phyloP scores from a whole-genome alignment of 2,888 invertebrate species.

The Drosophila vallismaia region DNA sequence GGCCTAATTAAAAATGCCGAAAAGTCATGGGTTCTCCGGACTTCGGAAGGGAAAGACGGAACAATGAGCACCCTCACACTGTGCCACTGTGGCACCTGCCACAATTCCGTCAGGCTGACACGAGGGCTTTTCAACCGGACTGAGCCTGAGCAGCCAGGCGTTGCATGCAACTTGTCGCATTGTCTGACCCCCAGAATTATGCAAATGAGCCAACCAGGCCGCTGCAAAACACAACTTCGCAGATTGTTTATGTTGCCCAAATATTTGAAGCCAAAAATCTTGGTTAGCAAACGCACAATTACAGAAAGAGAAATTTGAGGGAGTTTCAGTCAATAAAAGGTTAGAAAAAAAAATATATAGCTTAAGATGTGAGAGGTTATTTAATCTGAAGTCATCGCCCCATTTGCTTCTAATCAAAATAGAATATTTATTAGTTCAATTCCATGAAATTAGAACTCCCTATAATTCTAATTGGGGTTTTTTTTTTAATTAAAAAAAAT shows the following conservation, averaged over 20 bases:
- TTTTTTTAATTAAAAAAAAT: too few species aligned
- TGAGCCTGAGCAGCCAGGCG: constrained; percentile 60
- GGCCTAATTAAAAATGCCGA: constrained; percentile 79
- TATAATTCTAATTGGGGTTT: too few species aligned
- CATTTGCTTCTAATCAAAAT: too few species aligned
- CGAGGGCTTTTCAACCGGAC: constrained; percentile 20
- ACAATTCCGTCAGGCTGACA: constrained; percentile 27
- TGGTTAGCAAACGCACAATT: background rate
- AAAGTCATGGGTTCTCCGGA: constrained; percentile 59
- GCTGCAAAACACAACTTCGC: constrained; percentile 15
- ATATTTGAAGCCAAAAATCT: constrained; percentile 48
- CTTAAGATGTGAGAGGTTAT: too few species aligned
- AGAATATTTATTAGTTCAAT: too few species aligned
- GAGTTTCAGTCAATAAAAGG: background rate
- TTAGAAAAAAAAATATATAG: too few species aligned
- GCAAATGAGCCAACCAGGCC: constrained; percentile 60
- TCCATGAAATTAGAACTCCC: too few species aligned
- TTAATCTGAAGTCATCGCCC: too few species aligned
- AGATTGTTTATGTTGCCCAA: constrained; percentile 33
- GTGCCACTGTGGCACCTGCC: background rate
- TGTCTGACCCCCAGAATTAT: constrained; percentile 75
- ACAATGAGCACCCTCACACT: constrained; percentile 27
- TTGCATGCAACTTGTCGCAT: constrained; percentile 76
- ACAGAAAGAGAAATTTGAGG: background rate
- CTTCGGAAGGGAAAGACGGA: constrained; percentile 2